Percentiles rank a stretch among this genome's conserved stretches.
phyloP scores from a whole-genome alignment of 2,113 vertebrate species.

The Forbesichthys papilliferus region DNA sequence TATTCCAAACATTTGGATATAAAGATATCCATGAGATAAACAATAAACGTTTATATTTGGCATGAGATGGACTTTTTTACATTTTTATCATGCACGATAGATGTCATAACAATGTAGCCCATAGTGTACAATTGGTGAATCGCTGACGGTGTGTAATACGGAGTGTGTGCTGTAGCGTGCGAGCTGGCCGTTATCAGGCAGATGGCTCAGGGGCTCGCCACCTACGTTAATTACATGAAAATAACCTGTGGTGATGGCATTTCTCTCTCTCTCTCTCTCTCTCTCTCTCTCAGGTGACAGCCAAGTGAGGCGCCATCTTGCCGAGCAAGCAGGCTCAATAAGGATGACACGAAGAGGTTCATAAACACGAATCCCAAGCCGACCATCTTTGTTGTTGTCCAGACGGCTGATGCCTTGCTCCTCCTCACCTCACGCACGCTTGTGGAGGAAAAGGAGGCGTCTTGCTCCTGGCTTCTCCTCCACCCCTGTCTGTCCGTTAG shows the following conservation, averaged over 20 bases:
- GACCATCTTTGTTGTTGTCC: constrained; percentile 14
- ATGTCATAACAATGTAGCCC: too few species aligned
- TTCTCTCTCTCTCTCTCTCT: constrained; percentile 20
- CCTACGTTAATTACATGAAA: constrained; percentile 68
- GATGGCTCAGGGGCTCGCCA: constrained; percentile 67
- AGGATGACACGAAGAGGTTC: constrained; percentile 20
- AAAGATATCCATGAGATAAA: too few species aligned
- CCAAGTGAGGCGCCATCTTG: constrained; percentile 40
- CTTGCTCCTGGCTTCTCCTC: constrained; percentile 63
- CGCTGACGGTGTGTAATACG: constrained; percentile 1
- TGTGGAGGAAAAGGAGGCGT: constrained; percentile 47
- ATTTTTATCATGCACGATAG: too few species aligned
- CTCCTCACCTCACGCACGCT: constrained; percentile 20
- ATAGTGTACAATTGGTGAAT: too few species aligned
- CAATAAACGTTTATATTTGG: too few species aligned
- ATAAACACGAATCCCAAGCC: constrained; percentile 24
- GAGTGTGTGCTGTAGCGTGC: constrained; percentile 30
- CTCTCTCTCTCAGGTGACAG: constrained; percentile 59
- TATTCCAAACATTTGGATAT: too few species aligned
- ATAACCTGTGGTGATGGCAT: constrained; percentile 55
- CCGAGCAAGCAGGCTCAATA: constrained; percentile 25
- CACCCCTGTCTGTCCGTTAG: constrained; percentile 40
- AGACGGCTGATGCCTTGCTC: constrained; percentile 24
- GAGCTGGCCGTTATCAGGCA: constrained; percentile 40
- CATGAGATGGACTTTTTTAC: too few species aligned